Percentiles rank a stretch among this genome's conserved stretches.
Conservation (phyloP, 2,888 invertebrate genomes). For the Pharmacophagus antenor region DNA sequence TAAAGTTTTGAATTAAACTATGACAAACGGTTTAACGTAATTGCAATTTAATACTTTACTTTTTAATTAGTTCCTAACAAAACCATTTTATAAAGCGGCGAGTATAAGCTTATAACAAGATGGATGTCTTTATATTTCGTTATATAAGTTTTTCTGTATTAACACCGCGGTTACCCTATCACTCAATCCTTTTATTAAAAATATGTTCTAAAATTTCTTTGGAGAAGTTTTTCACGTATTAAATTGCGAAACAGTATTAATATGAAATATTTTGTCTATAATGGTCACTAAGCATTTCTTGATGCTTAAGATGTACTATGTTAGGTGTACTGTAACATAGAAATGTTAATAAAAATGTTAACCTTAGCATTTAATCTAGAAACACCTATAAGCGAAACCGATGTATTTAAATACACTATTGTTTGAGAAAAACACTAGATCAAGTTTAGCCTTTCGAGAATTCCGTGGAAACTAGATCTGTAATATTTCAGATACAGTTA, state of each 20-base stretch:
- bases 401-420: no score
- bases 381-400: no score
- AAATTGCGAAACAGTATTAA: background rate
- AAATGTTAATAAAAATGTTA: no score
- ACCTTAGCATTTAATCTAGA: no score
- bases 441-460: no score
- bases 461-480: no score
- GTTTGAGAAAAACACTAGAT: no score
- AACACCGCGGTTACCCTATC: background rate
- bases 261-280: background rate
- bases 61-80: background rate
- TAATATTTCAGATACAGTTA: no score
- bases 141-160: constrained; percentile 9
- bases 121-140: constrained; percentile 11
- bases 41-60: background rate
- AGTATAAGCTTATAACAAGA: constrained; percentile 6
- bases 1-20: background rate
- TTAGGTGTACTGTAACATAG: no score
- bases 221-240: background rate
- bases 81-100: background rate
- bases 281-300: background rate
- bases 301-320: background rate
- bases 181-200: constrained; percentile 18
- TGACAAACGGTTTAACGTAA: background rate
- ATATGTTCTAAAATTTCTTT: background rate